These are phyloP conservation scores for Pitangus sulphuratus DNA, from an alignment of 2,797 vertebrate species.

Conservation along the genomic window DNA sequence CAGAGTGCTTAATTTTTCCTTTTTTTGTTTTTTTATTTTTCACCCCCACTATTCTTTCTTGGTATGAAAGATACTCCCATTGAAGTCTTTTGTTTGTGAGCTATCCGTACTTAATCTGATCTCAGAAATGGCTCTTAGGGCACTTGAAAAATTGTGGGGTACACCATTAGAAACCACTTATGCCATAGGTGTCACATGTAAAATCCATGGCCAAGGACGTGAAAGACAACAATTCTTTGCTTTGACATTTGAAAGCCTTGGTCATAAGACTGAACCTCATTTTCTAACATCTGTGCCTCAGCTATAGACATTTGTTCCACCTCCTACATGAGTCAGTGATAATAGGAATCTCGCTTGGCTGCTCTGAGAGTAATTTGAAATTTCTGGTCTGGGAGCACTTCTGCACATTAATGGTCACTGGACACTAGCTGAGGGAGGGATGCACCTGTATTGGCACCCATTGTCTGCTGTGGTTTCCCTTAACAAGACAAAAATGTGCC, in stretches of 20 bases:
- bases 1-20: background rate
- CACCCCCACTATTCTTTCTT: background rate
- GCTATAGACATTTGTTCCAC: background rate
- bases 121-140: background rate
- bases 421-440: background rate
- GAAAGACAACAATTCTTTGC: background rate
- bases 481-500: background rate
- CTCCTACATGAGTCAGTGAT: background rate
- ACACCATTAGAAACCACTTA: background rate
- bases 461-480: background rate
- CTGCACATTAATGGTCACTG: background rate
- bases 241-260: background rate
- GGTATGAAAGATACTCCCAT: background rate
- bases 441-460: background rate
- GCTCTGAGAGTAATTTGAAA: background rate
- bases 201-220: background rate
- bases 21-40: too few relatives aligned
- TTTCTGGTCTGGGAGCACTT: background rate
- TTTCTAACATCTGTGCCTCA: background rate
- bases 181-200: background rate
- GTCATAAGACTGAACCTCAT: background rate
- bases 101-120: background rate
- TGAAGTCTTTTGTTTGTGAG: background rate
- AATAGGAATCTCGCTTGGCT: background rate
- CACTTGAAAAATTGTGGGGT: background rate